These are phyloP conservation scores for Ctenodactylus gundi DNA, from an alignment of 2,113 vertebrate species.

Conservation along the genomic window DNA sequence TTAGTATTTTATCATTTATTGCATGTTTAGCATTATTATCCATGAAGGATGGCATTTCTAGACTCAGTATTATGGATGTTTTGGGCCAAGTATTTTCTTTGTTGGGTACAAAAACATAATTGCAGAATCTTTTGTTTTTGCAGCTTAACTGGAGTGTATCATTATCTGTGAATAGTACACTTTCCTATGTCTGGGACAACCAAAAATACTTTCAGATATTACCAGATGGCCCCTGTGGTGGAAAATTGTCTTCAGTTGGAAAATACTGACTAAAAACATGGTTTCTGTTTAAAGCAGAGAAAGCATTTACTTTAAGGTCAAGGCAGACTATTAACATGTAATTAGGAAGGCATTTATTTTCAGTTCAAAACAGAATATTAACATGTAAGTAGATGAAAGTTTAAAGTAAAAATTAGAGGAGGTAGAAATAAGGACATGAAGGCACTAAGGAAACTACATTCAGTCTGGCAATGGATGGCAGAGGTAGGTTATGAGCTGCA, in stretches of 20 bases:
- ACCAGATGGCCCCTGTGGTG: neutral
- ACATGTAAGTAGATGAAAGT: neutral
- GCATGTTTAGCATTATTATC: neutral
- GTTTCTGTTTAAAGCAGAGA: neutral
- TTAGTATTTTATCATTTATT: neutral
- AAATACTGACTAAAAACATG: neutral
- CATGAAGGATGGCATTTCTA: neutral
- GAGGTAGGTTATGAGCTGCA: neutral
- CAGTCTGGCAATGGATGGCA: neutral
- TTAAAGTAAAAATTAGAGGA: neutral
- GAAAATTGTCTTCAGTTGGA: neutral
- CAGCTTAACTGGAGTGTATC: neutral
- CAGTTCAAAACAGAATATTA: neutral
- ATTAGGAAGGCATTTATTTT: too few species aligned
- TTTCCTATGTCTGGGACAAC: neutral
- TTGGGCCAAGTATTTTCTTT: neutral
- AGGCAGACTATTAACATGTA: neutral
- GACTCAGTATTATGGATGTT: neutral
- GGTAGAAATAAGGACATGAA: neutral
- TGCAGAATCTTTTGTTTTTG: neutral
- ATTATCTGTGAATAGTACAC: neutral
- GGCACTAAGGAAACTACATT: neutral
- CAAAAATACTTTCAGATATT: neutral
- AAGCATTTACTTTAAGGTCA: neutral
- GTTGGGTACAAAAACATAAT: fast-evolving